These are phyloP conservation scores for Lepilemur septentrionalis DNA, from an alignment of 2,797 vertebrate genomes.

Conservation along the genomic window DNA sequence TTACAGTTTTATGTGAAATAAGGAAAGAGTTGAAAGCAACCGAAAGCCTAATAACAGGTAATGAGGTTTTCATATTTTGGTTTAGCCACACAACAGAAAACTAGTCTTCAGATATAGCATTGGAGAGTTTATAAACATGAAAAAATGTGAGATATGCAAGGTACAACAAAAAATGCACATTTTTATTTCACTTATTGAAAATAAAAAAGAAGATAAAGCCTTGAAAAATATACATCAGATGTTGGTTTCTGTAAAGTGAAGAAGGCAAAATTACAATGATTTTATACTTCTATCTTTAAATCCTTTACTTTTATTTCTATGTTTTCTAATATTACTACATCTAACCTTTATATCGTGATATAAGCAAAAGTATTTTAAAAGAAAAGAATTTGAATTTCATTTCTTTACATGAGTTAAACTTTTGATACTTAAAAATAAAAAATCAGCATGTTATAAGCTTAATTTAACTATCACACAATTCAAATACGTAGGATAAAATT, in stretches of 20 bases:
- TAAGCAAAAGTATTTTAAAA: background rate
- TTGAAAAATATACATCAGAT: background rate
- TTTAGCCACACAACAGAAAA: background rate
- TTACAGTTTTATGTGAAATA: background rate
- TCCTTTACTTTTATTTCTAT: background rate
- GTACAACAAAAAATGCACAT: background rate
- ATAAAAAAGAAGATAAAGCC: background rate
- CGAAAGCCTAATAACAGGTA: background rate
- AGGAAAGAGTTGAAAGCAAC: background rate
- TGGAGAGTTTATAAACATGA: background rate
- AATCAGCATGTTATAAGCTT: background rate
- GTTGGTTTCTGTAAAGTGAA: background rate
- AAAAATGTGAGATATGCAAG: background rate
- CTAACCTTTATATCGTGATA: background rate
- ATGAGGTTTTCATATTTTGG: background rate
- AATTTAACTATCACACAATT: background rate
- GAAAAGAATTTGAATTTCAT: background rate
- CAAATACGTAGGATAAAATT: constrained; percentile 13
- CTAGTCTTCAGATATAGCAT: background rate
- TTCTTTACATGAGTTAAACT: background rate
- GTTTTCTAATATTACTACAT: background rate
- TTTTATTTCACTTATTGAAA: background rate
- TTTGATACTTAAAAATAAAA: background rate
- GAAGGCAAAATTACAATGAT: background rate
- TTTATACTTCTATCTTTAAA: background rate